Conservation (phyloP, 2,888 invertebrate species). For the Protophormia terraenovae region DNA sequence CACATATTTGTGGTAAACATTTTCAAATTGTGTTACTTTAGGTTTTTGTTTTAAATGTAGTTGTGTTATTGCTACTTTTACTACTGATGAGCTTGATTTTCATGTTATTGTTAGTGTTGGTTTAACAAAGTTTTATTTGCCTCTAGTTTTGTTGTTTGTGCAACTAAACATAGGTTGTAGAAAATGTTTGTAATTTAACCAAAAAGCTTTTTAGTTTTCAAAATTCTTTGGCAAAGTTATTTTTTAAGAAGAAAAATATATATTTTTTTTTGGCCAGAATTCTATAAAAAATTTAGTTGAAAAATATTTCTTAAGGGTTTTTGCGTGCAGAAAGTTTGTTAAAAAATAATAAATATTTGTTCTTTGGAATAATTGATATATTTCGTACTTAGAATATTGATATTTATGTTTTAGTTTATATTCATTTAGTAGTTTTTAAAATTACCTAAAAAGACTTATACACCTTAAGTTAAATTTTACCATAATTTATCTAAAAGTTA, state of each 20-base stretch:
- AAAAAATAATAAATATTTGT: not conserved
- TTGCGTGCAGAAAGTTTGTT: not conserved
- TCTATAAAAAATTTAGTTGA: not conserved
- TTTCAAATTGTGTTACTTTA: not conserved
- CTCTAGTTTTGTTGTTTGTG: not conserved
- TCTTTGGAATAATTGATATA: no score
- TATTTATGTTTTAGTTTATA: no score
- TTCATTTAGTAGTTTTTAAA: no score
- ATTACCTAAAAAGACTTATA: no score
- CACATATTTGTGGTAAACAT: conserved; percentile 23
- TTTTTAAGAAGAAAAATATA: not conserved
- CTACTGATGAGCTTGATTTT: not conserved
- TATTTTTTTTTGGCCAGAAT: not conserved
- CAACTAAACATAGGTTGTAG: not conserved
- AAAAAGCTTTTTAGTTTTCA: not conserved
- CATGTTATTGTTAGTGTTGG: not conserved
- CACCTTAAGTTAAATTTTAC: no score
- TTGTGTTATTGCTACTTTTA: not conserved
- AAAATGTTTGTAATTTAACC: not conserved
- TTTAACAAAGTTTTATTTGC: not conserved
- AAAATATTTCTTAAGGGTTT: not conserved
- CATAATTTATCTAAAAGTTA: no score
- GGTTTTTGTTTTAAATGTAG: not conserved
- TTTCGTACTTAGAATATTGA: no score
- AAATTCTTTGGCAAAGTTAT: not conserved